Evolutionary conservation across 2,888 invertebrate genomes (phyloP).

Genomic region (Drosophila leonis): DNA sequence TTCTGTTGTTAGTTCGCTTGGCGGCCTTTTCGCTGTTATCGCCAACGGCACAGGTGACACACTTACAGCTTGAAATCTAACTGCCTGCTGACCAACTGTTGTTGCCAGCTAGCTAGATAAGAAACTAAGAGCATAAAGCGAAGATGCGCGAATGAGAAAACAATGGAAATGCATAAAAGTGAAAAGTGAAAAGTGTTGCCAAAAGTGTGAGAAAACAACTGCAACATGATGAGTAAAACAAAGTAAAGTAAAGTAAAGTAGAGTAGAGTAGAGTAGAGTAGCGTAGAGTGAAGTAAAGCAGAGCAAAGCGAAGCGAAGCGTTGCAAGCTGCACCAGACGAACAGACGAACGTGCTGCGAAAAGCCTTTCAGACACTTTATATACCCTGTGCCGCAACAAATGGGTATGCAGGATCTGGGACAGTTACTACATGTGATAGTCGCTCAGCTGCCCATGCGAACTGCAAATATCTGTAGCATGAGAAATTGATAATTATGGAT

Average conservation of each 20-base stretch:
- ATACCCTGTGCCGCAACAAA: not conserved
- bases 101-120: constrained; percentile 8
- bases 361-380: constrained; percentile 55
- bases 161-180: constrained; percentile 65
- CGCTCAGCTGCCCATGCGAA: not conserved
- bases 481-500: not conserved
- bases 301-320: constrained; percentile 15
- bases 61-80: constrained; percentile 21
- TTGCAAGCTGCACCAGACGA: constrained; percentile 8
- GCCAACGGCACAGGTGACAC: constrained; percentile 28
- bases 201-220: constrained; percentile 36
- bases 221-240: constrained; percentile 11
- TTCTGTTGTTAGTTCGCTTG: not conserved
- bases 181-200: constrained; percentile 67
- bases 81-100: constrained; percentile 28
- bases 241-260: not conserved
- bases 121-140: constrained; percentile 6
- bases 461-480: not conserved
- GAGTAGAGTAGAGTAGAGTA: not conserved
- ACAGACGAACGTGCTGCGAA: constrained; percentile 29
- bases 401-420: not conserved
- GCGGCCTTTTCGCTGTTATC: not conserved
- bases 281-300: not conserved
- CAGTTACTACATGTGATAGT: not conserved
- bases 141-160: constrained; percentile 28